Evolutionary conservation across 2,888 invertebrate genomes (phyloP).

Genomic region (Brenthis ino): DNA sequence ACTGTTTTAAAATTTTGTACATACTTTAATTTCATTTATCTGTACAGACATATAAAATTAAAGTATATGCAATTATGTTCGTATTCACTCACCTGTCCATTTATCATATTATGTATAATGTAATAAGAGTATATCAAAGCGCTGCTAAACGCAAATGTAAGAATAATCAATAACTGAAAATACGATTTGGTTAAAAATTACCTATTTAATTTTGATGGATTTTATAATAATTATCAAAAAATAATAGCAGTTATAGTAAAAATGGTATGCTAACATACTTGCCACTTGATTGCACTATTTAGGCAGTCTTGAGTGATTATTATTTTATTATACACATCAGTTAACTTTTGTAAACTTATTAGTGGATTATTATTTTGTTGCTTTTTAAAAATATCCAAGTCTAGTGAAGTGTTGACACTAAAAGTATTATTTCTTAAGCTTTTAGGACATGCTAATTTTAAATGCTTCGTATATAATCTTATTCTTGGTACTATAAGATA

Average conservation of each 20-base stretch:
- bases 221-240: neutral
- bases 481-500: constrained; percentile 31
- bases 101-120: neutral
- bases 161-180: constrained; percentile 10
- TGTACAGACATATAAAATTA: too few relatives aligned
- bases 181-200: neutral
- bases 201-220: neutral
- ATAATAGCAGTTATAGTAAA: neutral
- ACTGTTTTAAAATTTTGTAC: too few relatives aligned
- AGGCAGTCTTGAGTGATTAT: constrained; percentile 6
- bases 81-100: constrained; percentile 1
- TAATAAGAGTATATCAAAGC: neutral
- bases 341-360: neutral
- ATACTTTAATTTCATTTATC: too few relatives aligned
- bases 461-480: constrained; percentile 25
- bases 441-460: constrained; percentile 28
- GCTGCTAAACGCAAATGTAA: constrained; percentile 1
- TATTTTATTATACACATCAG: constrained; percentile 10
- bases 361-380: neutral
- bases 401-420: too few relatives aligned
- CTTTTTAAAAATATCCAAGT: neutral
- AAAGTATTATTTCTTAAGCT: neutral
- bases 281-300: constrained; percentile 1
- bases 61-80: neutral
- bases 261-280: neutral